Base-by-base conservation (phyloP, 1,140 invertebrate genomes). In the Sweltsa coloradensis region DNA sequence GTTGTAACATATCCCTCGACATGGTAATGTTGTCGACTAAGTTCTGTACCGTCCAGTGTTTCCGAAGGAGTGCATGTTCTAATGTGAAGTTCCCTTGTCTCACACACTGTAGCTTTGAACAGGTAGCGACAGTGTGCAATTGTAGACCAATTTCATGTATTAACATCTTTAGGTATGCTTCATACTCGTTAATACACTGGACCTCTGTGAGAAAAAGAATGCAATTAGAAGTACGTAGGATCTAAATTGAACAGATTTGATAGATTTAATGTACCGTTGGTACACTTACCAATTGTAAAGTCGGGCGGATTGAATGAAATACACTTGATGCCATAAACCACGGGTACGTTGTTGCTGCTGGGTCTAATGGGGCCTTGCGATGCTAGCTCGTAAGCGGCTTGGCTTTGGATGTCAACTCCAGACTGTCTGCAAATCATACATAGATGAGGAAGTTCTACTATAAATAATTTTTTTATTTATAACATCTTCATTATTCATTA, bases 251-350 rank as follows among this genome's bases (percentile, higher is more conserved):
- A 45, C 26, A 40, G 5, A 25, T 47, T 18, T n/a, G 34, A 49
- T n/a, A n/a, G n/a, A n/a, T n/a, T n/a, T n/a, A n/a, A n/a, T n/a
- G n/a, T n/a, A n/a, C n/a, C n/a, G n/a, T n/a, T n/a, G n/a, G n/a
- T 14, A 19, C 22, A 53, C 53, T 70, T 72, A 87, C 85, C 85
- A 58, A 97, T 60, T n/a, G 79, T 83, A 60, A 97, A 95, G 55
- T 87, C 66, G 3, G 92, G 92, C 31, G 76, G 71, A 4, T 80
- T 63, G 63, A 90, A 95, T 45, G 85, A 61, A 18, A 85, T 72
- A 64, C 89, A 83, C 67, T 84, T 87, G n/a, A 96, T 75, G 16
- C 80, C 78, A 68, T 96, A 97, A 24, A 97, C 59, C 9, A 96
- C 63, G 1, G 90, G 85, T 26, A 78, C 61, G 52, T 79, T 78